Evolutionary conservation across 2,888 invertebrate genomes (phyloP).

Genomic region (Elgonia sp.): DNA sequence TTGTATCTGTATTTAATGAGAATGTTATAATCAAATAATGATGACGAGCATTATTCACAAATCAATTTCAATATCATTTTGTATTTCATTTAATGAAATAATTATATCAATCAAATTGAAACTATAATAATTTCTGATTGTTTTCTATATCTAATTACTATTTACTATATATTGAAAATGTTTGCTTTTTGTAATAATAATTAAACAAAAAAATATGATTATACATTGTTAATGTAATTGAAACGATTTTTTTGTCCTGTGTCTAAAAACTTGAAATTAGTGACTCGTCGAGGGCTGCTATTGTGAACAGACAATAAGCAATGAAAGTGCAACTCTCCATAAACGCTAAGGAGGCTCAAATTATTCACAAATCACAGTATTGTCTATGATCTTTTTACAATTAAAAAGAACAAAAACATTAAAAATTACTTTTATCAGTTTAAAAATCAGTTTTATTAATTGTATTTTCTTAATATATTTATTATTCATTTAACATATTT

Average conservation of each 20-base stretch:
- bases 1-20: conserved; percentile 29
- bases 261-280: conserved; percentile 58
- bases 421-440: too few species aligned
- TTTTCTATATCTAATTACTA: too few species aligned
- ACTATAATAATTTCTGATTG: too few species aligned
- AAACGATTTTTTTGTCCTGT: too few species aligned
- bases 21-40: conserved; percentile 26
- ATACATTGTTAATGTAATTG: too few species aligned
- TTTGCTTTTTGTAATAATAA: background rate
- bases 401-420: too few species aligned
- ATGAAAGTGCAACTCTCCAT: conserved; percentile 80
- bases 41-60: conserved; percentile 43
- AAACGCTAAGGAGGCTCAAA: conserved; percentile 50
- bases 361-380: conserved; percentile 30
- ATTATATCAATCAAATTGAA: background rate
- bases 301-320: conserved; percentile 86
- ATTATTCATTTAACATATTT: too few species aligned
- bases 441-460: too few species aligned
- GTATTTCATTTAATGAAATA: background rate
- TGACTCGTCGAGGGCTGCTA: conserved; percentile 84
- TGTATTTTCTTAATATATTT: too few species aligned
- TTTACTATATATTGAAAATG: background rate
- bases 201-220: too few species aligned
- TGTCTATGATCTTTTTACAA: too few species aligned
- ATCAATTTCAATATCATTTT: background rate